Evolutionary conservation across 2,113 vertebrate genomes (phyloP).

Genomic region (Hystrix brachyura): DNA sequence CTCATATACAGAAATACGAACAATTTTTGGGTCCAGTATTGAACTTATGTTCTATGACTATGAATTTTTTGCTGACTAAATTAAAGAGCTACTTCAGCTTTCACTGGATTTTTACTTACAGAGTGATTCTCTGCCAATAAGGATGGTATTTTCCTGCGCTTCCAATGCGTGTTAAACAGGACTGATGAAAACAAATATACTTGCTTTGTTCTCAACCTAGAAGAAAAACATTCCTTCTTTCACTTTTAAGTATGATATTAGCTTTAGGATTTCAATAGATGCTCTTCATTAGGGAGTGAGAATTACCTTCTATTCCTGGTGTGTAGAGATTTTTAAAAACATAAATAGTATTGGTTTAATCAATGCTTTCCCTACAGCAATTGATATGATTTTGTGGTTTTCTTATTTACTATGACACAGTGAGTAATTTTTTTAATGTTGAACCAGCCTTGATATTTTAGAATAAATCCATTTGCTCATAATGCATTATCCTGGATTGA

Average conservation of each 20-base stretch:
- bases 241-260: not conserved
- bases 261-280: not conserved
- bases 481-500: not conserved
- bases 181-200: not conserved
- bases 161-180: not conserved
- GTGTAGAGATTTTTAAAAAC: not conserved
- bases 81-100: not conserved
- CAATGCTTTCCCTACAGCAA: not conserved
- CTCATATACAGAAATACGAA: not conserved
- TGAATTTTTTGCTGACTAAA: not conserved
- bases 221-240: not conserved
- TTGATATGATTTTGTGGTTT: not conserved
- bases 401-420: not conserved
- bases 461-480: not conserved
- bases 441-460: not conserved
- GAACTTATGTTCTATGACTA: not conserved
- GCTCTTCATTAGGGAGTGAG: not conserved
- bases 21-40: not conserved
- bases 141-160: not conserved
- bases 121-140: not conserved
- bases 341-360: not conserved
- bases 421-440: not conserved
- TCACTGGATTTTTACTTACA: not conserved
- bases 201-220: not conserved
- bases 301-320: not conserved